Evolutionary conservation across 2,888 invertebrate genomes (phyloP).

Genomic region (Hyposoter didymator): DNA sequence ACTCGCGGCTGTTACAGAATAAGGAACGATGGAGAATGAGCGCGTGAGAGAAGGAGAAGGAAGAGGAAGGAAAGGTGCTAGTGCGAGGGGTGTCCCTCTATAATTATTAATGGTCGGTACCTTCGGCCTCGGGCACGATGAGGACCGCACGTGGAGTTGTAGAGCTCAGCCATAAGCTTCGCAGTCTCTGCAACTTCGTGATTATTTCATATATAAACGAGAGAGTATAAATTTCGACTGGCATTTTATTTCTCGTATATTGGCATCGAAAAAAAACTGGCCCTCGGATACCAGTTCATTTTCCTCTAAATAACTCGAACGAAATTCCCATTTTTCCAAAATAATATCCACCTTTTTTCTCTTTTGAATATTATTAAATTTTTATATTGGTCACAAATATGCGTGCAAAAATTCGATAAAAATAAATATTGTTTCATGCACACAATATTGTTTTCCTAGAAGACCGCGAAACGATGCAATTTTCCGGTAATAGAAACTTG

Average conservation of each 20-base stretch:
- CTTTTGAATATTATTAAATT: not conserved
- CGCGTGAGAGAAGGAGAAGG: constrained; percentile 23
- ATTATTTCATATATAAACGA: constrained; percentile 29
- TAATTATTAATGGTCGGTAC: constrained; percentile 72
- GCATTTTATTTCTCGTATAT: constrained; percentile 12
- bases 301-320: not conserved
- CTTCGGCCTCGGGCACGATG: constrained; percentile 62
- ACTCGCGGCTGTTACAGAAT: constrained; percentile 63
- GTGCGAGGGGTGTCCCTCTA: constrained; percentile 67
- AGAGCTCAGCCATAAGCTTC: constrained; percentile 59
- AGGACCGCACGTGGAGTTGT: constrained; percentile 75
- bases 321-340: not conserved
- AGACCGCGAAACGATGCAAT: no score
- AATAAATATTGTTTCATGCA: no score
- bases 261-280: not conserved
- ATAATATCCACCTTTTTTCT: not conserved
- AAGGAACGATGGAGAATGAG: constrained; percentile 28
- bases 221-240: constrained; percentile 27
- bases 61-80: constrained; percentile 33
- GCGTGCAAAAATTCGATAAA: not conserved
- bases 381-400: no score
- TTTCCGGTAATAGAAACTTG: not conserved
- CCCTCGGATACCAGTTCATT: not conserved
- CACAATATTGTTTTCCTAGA: no score
- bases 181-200: constrained; percentile 55